Conservation (phyloP, 2,797 vertebrate genomes). For the Neosalanx taihuensis region DNA sequence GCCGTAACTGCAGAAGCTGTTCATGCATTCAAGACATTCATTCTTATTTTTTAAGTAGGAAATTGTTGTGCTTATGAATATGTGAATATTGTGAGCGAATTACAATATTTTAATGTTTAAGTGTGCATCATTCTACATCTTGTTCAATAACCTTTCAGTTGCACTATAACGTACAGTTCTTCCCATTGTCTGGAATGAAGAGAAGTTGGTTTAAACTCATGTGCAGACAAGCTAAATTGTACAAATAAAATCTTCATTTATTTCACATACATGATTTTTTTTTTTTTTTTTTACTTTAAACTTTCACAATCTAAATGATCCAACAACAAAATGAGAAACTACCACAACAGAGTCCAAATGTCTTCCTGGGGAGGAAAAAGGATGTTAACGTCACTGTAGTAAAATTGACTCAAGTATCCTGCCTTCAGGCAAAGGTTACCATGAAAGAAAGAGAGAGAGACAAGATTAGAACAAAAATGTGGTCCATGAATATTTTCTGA, state of each 20-base stretch:
- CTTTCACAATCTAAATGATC: conserved; percentile 84
- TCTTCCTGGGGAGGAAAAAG: conserved; percentile 66
- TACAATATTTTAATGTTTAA: too few relatives aligned
- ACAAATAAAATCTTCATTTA: conserved; percentile 84
- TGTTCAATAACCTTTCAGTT: too few relatives aligned
- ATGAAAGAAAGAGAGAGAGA: conserved; percentile 66
- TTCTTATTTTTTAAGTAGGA: too few relatives aligned
- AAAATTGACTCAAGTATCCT: conserved; percentile 68
- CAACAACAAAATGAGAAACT: conserved; percentile 84
- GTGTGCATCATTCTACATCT: too few relatives aligned
- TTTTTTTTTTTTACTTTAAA: conserved; percentile 63
- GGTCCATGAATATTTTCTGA: conserved; percentile 50
- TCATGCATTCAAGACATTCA: too few relatives aligned
- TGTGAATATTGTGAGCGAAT: too few relatives aligned
- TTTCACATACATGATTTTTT: conserved; percentile 77
- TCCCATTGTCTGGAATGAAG: neutral
- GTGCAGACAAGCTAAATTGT: conserved; percentile 51
- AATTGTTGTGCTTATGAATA: too few relatives aligned
- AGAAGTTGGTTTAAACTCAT: conserved; percentile 14
- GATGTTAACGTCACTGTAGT: conserved; percentile 72
- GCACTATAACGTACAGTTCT: neutral
- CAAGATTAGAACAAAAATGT: conserved; percentile 67
- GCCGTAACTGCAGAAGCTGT: neutral
- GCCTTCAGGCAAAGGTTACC: conserved; percentile 64
- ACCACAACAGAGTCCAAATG: conserved; percentile 81